Conservation (phyloP, 2,888 invertebrate species). For the Nomada fabriciana region DNA sequence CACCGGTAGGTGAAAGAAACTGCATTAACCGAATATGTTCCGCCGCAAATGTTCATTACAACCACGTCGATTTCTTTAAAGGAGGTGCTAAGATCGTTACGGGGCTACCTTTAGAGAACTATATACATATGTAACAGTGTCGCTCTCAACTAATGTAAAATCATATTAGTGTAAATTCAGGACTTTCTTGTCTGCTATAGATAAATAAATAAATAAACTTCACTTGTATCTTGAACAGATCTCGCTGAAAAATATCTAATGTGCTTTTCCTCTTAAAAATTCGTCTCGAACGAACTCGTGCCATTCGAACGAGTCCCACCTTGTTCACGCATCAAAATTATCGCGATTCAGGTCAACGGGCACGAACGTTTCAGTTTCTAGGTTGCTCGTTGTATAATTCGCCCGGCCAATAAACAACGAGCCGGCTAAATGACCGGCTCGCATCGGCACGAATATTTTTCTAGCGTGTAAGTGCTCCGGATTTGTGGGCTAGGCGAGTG, state of each 20-base stretch:
- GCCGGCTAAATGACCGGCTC: not conserved
- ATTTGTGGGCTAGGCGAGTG: conserved; percentile 34
- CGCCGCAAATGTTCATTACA: too few relatives aligned
- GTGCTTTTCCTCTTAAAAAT: not conserved
- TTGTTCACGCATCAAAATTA: conserved; percentile 29
- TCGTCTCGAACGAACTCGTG: not conserved
- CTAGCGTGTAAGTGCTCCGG: conserved; percentile 38
- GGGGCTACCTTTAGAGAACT: too few relatives aligned
- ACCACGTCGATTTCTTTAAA: too few relatives aligned
- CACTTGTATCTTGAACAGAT: not conserved
- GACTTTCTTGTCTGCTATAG: too few relatives aligned
- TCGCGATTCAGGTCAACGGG: not conserved
- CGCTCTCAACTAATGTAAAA: too few relatives aligned
- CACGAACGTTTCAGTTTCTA: conserved; percentile 19
- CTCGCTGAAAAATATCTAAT: not conserved
- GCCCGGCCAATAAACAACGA: conserved; percentile 15
- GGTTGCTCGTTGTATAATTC: conserved; percentile 23
- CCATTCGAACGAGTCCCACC: conserved; percentile 13
- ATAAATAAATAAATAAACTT: not conserved
- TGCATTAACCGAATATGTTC: too few relatives aligned
- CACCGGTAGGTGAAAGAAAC: too few relatives aligned
- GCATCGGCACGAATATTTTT: conserved; percentile 1
- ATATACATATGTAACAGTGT: too few relatives aligned
- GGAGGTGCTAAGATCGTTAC: too few relatives aligned
- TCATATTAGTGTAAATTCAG: too few relatives aligned